Evolutionary conservation across 2,113 vertebrate species (phyloP), one percentile per base, ranked within the genome.

Genomic region (Semicossyphus pulcher): DNA sequence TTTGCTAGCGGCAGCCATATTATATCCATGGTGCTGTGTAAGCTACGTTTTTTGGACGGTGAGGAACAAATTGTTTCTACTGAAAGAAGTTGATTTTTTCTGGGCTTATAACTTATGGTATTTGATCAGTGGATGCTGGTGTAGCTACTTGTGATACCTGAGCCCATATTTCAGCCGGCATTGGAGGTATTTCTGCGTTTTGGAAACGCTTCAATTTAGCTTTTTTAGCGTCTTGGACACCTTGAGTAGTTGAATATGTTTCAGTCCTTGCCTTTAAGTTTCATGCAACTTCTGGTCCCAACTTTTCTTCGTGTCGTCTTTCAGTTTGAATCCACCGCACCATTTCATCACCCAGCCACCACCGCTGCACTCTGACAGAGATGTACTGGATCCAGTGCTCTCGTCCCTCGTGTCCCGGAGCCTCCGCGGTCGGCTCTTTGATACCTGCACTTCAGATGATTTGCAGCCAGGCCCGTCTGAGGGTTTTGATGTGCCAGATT

Each of bases 401-500:
- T 12, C n/a, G 12, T 66, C 45, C 42, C 53, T 25, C 4, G 4
- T 16, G 53, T 21, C 61, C 41, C 1, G 1, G 14, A 48, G 65
- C 34, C n/a, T 32, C 59, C 4, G 2, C 31, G 51, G 42, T 65
- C 69, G 16, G 2, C 48, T 6, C 7, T 89, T 69, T 70, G 15
- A 76, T 53, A 34, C 23, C n/a, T 39, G 20, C 34, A 44, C 39
- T 60, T 80, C 32, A 57, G 41, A 45, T 41, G 57, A 79, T 72
- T 68, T 78, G 32, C 34, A 32, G 44, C 37, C 18, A 10, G 59
- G 39, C 57, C 7, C 14, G 23, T 68, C 57, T 58, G 48, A 29
- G 20, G 37, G 7, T 68, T 76, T 65, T 78, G 70, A 86, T 66
- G 83, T 70, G 62, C 20, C 66, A 58, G 57, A 57, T 81, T 88